Base-by-base conservation (phyloP, 2,797 vertebrate species). In the Gila robusta region DNA sequence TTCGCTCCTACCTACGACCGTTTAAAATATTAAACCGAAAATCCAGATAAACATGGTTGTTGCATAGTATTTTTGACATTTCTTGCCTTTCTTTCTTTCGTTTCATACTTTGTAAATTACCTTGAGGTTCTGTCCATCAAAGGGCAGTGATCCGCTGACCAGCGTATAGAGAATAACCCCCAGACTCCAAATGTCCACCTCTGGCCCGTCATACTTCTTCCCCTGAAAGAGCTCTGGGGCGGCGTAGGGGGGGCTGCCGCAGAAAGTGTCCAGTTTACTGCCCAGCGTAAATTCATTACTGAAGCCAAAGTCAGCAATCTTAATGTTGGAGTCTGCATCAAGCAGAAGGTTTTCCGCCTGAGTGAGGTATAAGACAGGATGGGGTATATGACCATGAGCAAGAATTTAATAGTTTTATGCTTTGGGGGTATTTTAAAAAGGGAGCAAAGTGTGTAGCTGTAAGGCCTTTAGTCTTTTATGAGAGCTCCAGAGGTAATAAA, bases 81-180 rank as follows among this genome's bases (percentile, higher is more conserved):
- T n/a, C 10, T 59, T n/a, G 56, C 37, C 5, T 49, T 79, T 41
- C 21, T 62, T 62, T 59, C 26, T 32, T 56, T 26, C 4, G 23
- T 59, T 82, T 72, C 19, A 28, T 85, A 85, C 87, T 41, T 73
- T 47, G 2, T 66, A 37, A 87, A 85, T 35, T 84, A 97, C 98
- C 97, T 99, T 99, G 88, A 99, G 94, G 91, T 99, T 99, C 91
- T 99, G 98, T 23, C 98, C 98, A 80, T 99, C 98, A 17, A 99
- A 99, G 83, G 98, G 98, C 91, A 99, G 95, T 1, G 98, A 99
- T 82, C 98, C 98, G 87, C 98, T 99, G 94, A 99, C 98, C 5
- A 99, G 96, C 0, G 98, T 99, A 92, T 98, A 98, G 0, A 99
- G 95, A 89, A 98, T 99, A 88, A 98, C 98, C 0, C 97, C 98